Evolutionary conservation across 2,888 invertebrate species (phyloP).

Genomic region (Teleiodes luculella): DNA sequence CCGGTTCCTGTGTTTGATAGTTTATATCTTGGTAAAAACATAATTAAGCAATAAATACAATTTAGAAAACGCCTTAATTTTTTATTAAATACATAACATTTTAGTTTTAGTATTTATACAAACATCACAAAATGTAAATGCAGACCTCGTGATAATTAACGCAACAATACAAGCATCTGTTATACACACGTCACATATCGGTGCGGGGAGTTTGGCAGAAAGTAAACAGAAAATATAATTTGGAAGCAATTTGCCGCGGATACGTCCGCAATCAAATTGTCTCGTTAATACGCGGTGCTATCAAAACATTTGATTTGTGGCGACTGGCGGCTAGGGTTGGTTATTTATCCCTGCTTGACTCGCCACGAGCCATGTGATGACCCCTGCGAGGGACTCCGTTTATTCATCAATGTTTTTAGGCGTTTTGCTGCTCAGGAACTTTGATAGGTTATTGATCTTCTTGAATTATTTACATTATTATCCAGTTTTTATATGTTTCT

Average conservation of each 20-base stretch:
- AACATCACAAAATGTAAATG: constrained; percentile 24
- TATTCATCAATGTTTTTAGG: constrained; percentile 11
- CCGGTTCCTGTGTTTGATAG: not conserved
- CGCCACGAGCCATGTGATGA: constrained; percentile 10
- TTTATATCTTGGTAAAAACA: too few relatives aligned
- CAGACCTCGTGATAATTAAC: constrained; percentile 66
- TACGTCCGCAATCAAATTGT: constrained; percentile 80
- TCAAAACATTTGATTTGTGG: constrained; percentile 80
- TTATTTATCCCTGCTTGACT: constrained; percentile 46
- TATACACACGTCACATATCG: constrained; percentile 63
- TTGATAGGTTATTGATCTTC: not conserved
- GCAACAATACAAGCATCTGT: constrained; percentile 64
- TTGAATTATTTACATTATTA: not conserved
- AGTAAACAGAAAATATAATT: constrained; percentile 79
- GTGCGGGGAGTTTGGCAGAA: constrained; percentile 73
- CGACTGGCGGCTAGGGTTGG: constrained; percentile 50
- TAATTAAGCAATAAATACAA: not conserved
- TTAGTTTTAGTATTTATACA: not conserved
- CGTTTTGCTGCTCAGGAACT: not conserved
- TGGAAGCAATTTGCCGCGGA: constrained; percentile 78
- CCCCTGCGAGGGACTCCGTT: constrained; percentile 15
- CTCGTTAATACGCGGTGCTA: constrained; percentile 77
- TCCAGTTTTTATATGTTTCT: too few relatives aligned
- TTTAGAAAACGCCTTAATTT: too few relatives aligned
- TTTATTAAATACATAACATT: too few relatives aligned